Evolutionary conservation across 1,140 invertebrate species (phyloP).

Genomic region (Cotesia vestalis): DNA sequence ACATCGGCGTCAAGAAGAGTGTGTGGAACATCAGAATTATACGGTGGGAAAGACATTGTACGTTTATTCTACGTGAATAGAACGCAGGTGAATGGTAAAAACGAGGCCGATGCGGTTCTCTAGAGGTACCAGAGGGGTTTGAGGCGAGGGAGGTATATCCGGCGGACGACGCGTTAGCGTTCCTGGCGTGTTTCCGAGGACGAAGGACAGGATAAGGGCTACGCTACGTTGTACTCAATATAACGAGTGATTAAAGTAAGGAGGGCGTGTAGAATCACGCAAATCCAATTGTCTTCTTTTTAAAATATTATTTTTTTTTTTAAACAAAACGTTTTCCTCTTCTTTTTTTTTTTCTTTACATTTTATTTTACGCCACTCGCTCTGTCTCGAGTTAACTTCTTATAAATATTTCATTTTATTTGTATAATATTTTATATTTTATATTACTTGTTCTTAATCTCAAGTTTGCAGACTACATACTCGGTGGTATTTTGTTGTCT

Average conservation of each 20-base stretch:
- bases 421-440: too few species aligned
- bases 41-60: slow-evolving; percentile 25
- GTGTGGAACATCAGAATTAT: neutral
- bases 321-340: slow-evolving; percentile 12
- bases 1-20: neutral
- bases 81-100: slow-evolving; percentile 30
- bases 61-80: slow-evolving; percentile 25
- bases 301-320: neutral
- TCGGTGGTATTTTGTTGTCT: too few species aligned
- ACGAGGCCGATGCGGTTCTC: slow-evolving; percentile 11
- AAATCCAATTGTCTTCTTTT: slow-evolving; percentile 1
- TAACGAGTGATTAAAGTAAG: slow-evolving; percentile 19
- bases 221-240: too few species aligned
- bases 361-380: neutral
- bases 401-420: too few species aligned
- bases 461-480: too few species aligned
- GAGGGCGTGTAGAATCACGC: slow-evolving; percentile 5
- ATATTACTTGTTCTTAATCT: too few species aligned
- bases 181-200: slow-evolving; percentile 13
- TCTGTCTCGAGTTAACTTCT: neutral
- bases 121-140: neutral
- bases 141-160: neutral
- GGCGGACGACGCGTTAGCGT: slow-evolving; percentile 14
- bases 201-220: slow-evolving; percentile 21
- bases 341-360: slow-evolving; percentile 18